Evolutionary conservation across 2,888 invertebrate genomes (phyloP), one percentile per base, ranked within the genome.

Genomic region (Andrena minutula): DNA sequence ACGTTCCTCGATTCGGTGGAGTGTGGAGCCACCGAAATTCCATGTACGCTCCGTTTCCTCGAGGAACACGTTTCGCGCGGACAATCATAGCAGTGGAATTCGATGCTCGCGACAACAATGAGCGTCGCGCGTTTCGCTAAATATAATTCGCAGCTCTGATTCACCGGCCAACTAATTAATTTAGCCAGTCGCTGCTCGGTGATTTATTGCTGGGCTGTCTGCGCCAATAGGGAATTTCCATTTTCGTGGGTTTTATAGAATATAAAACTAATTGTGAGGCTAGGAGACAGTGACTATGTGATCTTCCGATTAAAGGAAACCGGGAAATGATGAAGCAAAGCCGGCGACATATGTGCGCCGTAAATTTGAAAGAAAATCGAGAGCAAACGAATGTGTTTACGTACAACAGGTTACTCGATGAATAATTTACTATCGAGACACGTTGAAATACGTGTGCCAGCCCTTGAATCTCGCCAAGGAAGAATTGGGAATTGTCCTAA

Each of bases 391-490:
- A 16, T 70, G 61, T 51, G 53, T 79, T 80, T 78, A 47, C 71
- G 65, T 70, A 73, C 70, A 78, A 76, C 79, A 79, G 73, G 78
- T 88, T 70, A 75, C 35, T 56, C 68, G 66, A 58, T 79, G 77
- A 79, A 79, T 83, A 75, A 88, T 83, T 81, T 75, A 81, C 53
- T 49, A 75, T 64, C 51, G 64, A 60, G 60, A 64, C 80, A 75
- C 35, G 58, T 72, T 64, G 66, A 58, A 47, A 72, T 77, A 47
- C 12, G 56, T 76, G 61, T 20, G 41, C 26, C 61, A 26, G 28
- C 72, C 83, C 58, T 60, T 28, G 70, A 83, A 64, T 41, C 68
- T 73, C 70, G 77, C 60, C 51, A 78, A 74, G 79, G 61, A 83
- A 56, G 53, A 68, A 74, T 58, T 58, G 78, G 56, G 23, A 56